Base-by-base conservation (phyloP, 2,888 invertebrate species). In the Nephrotoma flavescens region DNA sequence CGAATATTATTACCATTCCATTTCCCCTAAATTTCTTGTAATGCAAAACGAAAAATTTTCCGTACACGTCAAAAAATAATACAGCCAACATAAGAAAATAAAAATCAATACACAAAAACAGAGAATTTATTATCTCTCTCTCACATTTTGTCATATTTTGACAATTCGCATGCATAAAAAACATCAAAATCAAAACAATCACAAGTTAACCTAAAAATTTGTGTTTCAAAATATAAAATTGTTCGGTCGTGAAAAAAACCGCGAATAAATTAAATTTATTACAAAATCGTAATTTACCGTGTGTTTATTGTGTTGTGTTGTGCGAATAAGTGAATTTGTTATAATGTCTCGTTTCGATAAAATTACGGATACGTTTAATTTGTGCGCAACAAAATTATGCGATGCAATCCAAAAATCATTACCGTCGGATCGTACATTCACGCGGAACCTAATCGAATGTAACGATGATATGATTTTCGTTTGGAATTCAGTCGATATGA, bases 401-500 rank as follows among this genome's bases (percentile, higher is more conserved):
- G 92, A 92, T 87, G 92, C 92, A 89, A 90, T 94, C 85, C 93
- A 93, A 87, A 90, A 92, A 86, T 91, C 92, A n/a, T 89, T 94
- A 47, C 92, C 93, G 0, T 91, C 92, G 88, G 91, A 91, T 87
- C 89, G 90, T 31, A 91, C 90, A 84, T 93, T 93, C 88, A 93
- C 94, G 0, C 92, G 92, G 87, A 94, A 94, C 89, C 90, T 94
- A 71, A 88, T 95, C 45, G 93, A 93, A 86, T 93, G 94, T 87
- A 93, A 93, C 83, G 94, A 94, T 88, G 93, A 94, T 89, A 91
- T 94, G 88, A 90, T 95, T 11, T 95, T 93, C 89, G 92, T 93
- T 6, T 95, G 95, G 95, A 93, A 94, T 89, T 92, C 93, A 0
- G 91, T 92, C 47, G 93, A 94, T 88, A 92, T 92, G 88, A 93